These are phyloP conservation scores for Argopecten irradians DNA, from an alignment of 1,140 invertebrate genomes.

Conservation along the genomic window DNA sequence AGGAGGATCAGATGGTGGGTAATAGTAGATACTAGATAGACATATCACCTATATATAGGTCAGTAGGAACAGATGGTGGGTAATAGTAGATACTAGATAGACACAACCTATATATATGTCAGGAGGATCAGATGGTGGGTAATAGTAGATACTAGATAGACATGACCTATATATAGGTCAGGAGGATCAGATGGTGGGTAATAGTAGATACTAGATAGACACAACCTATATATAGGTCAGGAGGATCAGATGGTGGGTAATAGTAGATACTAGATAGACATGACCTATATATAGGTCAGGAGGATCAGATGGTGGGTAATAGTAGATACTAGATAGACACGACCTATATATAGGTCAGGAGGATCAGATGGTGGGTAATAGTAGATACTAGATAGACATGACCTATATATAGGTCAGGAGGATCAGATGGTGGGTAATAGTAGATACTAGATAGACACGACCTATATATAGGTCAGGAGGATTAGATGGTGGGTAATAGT, in stretches of 20 bases:
- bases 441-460: neutral
- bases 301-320: neutral
- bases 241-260: neutral
- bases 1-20: no score
- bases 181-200: neutral
- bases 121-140: neutral
- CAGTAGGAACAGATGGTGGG: neutral
- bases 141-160: neutral
- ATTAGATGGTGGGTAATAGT: neutral
- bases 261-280: neutral
- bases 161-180: neutral
- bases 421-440: neutral
- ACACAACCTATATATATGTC: neutral
- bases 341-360: neutral
- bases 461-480: neutral
- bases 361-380: neutral
- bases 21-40: no score
- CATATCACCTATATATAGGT: no score
- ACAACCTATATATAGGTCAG: neutral
- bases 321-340: no score
- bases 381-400: no score
- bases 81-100: neutral
- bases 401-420: neutral
- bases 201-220: neutral
- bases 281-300: neutral